These are phyloP conservation scores for Cotesia vestalis DNA, from an alignment of 1,140 invertebrate species.

Conservation along the genomic window DNA sequence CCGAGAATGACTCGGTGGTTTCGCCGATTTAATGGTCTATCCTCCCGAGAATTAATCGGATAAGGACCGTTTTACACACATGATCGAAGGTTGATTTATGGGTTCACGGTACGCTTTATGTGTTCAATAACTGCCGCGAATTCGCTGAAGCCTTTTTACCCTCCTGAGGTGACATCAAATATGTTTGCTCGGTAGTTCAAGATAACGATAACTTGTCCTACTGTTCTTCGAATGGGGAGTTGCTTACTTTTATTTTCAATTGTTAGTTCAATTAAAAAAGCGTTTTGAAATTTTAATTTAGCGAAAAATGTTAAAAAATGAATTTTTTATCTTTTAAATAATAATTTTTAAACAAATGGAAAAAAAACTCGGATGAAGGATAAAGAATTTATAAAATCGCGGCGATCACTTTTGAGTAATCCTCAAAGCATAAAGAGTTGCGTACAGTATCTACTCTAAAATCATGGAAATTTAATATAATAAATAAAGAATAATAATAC, in stretches of 20 bases:
- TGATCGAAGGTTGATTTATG: conserved; percentile 59
- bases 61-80: conserved; percentile 32
- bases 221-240: too few species aligned
- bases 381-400: conserved; percentile 20
- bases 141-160: neutral
- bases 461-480: conserved; percentile 18
- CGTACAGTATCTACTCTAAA: conserved; percentile 18
- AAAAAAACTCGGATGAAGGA: neutral
- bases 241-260: too few species aligned
- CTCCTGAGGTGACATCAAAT: too few species aligned
- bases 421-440: neutral
- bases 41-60: neutral
- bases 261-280: too few species aligned
- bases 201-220: too few species aligned
- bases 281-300: too few species aligned
- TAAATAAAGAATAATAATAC: neutral
- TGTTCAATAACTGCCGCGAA: neutral
- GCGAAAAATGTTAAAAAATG: too few species aligned
- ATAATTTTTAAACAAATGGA: too few species aligned
- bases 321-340: too few species aligned
- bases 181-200: too few species aligned
- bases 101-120: conserved; percentile 10
- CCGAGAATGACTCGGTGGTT: conserved; percentile 48
- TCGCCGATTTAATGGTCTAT: conserved; percentile 20
- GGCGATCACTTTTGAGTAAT: conserved; percentile 10